Evolutionary conservation across 2,113 vertebrate genomes (phyloP).

Genomic region (Burhinus oedicnemus): DNA sequence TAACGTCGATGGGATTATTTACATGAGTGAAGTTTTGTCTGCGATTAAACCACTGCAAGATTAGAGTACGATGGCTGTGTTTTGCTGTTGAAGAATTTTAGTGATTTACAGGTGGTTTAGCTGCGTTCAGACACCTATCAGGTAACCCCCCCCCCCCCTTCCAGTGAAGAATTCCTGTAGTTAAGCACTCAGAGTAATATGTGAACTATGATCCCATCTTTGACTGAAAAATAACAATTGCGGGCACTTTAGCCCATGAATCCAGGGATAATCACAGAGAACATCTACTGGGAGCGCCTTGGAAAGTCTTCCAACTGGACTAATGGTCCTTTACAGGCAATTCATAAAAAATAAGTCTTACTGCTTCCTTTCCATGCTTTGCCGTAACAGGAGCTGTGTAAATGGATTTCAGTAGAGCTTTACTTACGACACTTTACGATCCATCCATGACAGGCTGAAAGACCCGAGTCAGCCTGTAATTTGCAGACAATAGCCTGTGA

Average conservation of each 20-base stretch:
- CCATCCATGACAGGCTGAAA: neutral
- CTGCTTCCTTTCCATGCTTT: neutral
- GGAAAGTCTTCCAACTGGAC: neutral
- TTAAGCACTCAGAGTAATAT: neutral
- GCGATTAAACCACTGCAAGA: neutral
- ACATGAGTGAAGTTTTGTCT: neutral
- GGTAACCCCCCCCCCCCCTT: neutral
- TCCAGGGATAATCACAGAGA: neutral
- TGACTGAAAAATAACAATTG: neutral
- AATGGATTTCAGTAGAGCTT: neutral
- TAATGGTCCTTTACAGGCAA: neutral
- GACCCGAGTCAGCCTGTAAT: constrained; percentile 4
- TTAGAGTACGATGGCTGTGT: neutral
- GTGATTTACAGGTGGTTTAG: neutral
- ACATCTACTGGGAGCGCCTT: neutral
- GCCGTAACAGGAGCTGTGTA: neutral
- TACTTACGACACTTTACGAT: neutral
- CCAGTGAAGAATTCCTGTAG: neutral
- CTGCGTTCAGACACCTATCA: neutral
- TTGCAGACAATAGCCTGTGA: constrained; percentile 12
- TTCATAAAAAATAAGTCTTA: neutral
- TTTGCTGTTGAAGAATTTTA: neutral
- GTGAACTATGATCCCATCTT: neutral
- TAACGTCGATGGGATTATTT: neutral
- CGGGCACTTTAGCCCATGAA: neutral